phyloP scores from a whole-genome alignment of 2,888 invertebrate genomes.

The Lepidochitona cinerea region DNA sequence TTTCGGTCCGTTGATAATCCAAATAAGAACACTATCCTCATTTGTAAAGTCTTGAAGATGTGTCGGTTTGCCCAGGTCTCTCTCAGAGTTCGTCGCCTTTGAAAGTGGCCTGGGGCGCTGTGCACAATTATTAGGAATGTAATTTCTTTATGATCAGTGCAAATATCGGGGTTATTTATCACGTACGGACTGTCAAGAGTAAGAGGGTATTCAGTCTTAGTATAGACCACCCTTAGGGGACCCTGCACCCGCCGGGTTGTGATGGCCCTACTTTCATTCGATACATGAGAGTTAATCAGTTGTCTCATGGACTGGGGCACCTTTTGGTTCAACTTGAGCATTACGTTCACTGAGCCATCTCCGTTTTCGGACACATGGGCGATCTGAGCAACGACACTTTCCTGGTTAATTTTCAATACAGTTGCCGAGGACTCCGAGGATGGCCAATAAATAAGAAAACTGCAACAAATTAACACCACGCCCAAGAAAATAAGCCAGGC shows the following conservation, averaged over 20 bases:
- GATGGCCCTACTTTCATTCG: background rate
- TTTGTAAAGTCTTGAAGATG: conserved; percentile 33
- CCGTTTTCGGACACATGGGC: conserved; percentile 25
- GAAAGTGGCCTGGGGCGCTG: conserved; percentile 45
- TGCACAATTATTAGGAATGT: conserved; percentile 51
- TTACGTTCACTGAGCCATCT: conserved; percentile 33
- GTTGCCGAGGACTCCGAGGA: no score
- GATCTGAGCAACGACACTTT: background rate
- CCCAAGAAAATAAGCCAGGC: no score
- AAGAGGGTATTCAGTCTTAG: conserved; percentile 40
- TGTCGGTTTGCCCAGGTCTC: conserved; percentile 54
- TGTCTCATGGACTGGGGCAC: background rate
- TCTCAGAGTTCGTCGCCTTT: conserved; percentile 42
- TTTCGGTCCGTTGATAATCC: conserved; percentile 37
- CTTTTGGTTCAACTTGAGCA: conserved; percentile 17
- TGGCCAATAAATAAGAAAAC: no score
- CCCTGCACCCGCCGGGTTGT: no score
- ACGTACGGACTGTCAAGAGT: conserved; percentile 42
- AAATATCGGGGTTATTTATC: conserved; percentile 47
- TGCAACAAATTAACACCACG: no score
- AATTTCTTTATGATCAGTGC: conserved; percentile 33
- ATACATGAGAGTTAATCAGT: background rate
- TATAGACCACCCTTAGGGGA: conserved; percentile 2
- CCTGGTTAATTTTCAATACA: background rate
- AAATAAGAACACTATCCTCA: conserved; percentile 50